Percentiles rank a stretch among this genome's conserved stretches.
phyloP scores from a whole-genome alignment of 2,113 vertebrate species.

The Eulemur macaco region DNA sequence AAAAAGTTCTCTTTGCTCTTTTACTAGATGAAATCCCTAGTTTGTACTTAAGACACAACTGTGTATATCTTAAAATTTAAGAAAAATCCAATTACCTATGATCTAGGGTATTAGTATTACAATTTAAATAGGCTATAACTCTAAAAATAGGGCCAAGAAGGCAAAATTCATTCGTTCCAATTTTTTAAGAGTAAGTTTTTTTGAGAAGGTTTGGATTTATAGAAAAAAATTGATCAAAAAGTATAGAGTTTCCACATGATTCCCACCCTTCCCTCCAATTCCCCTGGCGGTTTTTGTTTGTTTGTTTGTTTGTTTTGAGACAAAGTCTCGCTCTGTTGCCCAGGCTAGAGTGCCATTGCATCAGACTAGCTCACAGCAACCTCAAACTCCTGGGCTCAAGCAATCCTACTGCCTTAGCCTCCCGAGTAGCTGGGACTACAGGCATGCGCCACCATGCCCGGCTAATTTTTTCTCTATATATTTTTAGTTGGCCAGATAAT shows the following conservation, averaged over 20 bases:
- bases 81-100: not conserved
- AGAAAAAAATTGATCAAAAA: not conserved
- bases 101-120: not conserved
- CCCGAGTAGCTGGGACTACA: too few species aligned
- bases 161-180: not conserved
- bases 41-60: not conserved
- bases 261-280: not conserved
- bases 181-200: not conserved
- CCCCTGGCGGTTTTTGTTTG: too few species aligned
- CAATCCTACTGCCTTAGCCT: too few species aligned
- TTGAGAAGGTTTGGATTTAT: not conserved
- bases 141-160: not conserved
- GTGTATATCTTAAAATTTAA: not conserved
- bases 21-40: not conserved
- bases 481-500: too few species aligned
- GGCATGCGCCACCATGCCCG: too few species aligned
- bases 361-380: too few species aligned
- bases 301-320: too few species aligned
- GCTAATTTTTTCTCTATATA: too few species aligned
- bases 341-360: too few species aligned
- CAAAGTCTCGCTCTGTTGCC: too few species aligned
- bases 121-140: not conserved
- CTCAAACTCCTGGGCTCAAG: too few species aligned
- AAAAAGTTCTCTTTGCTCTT: not conserved
- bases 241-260: not conserved